Evolutionary conservation across 2,797 vertebrate genomes (phyloP).

Genomic region (Urophycis tenuis): DNA sequence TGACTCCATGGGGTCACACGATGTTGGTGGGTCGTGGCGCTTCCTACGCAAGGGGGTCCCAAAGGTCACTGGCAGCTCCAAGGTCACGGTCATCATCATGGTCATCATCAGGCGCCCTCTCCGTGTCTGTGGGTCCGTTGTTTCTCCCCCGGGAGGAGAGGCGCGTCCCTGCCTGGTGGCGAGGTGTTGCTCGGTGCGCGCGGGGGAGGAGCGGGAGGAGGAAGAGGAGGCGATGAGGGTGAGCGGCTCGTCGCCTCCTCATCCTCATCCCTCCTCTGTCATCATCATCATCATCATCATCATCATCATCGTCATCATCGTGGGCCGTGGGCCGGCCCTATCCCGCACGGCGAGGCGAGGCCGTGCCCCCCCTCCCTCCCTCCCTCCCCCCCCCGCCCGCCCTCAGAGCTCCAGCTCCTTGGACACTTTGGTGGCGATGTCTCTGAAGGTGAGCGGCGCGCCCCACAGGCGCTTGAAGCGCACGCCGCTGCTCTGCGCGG

Average conservation of each 20-base stretch:
- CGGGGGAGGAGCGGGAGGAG: slow-evolving; percentile 33
- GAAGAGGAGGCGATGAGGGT: slow-evolving; percentile 23
- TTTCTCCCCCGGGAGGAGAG: slow-evolving; percentile 45
- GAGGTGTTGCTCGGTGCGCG: background rate
- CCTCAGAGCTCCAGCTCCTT: slow-evolving; percentile 86
- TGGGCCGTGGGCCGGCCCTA: slow-evolving; percentile 1
- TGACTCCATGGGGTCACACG: slow-evolving; percentile 43
- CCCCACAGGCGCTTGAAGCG: slow-evolving; percentile 83
- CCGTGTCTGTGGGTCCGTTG: slow-evolving; percentile 40
- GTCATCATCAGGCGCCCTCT: slow-evolving; percentile 37
- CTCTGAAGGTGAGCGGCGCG: slow-evolving; percentile 82
- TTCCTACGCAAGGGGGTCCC: slow-evolving; percentile 53
- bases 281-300: slow-evolving; percentile 20
- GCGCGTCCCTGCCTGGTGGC: slow-evolving; percentile 10
- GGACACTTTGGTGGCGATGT: slow-evolving; percentile 82
- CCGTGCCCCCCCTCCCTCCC: too few relatives aligned
- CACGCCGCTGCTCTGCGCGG: slow-evolving; percentile 76
- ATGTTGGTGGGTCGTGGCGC: slow-evolving; percentile 35
- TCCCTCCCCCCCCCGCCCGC: slow-evolving; percentile 48
- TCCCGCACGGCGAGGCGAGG: slow-evolving; percentile 39
- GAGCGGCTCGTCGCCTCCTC: background rate
- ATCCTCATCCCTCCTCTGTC: slow-evolving; percentile 34
- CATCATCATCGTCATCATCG: background rate
- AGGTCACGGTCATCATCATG: slow-evolving; percentile 31
- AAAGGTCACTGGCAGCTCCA: slow-evolving; percentile 50